A percentile compares a stretch with the other conserved stretches of the same genome.
Evolutionary conservation across 30 jellyfish, hydroid and myxozoan species (phyloP).

Genomic region (Turritopsis rubra): DNA sequence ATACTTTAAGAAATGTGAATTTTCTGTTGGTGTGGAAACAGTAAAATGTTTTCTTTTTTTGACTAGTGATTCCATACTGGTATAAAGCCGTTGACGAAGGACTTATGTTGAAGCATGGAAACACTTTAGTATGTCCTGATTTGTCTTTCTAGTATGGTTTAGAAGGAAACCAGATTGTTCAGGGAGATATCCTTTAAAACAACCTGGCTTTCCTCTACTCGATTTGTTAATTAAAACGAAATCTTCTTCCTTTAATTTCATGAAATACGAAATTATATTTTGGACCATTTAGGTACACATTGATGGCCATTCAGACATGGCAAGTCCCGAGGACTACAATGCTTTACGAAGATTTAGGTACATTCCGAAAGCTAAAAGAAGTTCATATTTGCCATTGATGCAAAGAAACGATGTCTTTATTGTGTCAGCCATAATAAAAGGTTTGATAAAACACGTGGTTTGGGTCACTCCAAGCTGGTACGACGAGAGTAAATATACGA

Average conservation of each 20-base stretch:
- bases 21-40: background rate
- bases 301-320: constrained; percentile 46
- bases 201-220: too few species aligned
- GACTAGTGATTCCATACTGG: constrained; percentile 29
- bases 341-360: background rate
- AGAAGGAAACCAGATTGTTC: too few species aligned
- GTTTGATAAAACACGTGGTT: constrained; percentile 17
- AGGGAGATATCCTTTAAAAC: too few species aligned
- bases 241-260: background rate
- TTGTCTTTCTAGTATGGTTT: background rate
- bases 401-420: constrained; percentile 40
- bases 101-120: background rate
- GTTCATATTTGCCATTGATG: constrained; percentile 32
- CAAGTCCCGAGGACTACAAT: constrained; percentile 10
- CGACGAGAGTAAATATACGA: background rate
- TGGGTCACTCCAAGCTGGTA: constrained; percentile 35
- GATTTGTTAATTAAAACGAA: too few species aligned
- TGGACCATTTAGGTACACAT: constrained; percentile 19
- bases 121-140: background rate
- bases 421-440: constrained; percentile 22
- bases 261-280: background rate
- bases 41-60: background rate
- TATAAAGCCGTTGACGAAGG: constrained; percentile 25
- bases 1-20: background rate
- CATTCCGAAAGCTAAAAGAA: background rate